These are phyloP conservation scores for Drosophila stalkeri DNA, from an alignment of 2,888 invertebrate species.

Conservation along the genomic window DNA sequence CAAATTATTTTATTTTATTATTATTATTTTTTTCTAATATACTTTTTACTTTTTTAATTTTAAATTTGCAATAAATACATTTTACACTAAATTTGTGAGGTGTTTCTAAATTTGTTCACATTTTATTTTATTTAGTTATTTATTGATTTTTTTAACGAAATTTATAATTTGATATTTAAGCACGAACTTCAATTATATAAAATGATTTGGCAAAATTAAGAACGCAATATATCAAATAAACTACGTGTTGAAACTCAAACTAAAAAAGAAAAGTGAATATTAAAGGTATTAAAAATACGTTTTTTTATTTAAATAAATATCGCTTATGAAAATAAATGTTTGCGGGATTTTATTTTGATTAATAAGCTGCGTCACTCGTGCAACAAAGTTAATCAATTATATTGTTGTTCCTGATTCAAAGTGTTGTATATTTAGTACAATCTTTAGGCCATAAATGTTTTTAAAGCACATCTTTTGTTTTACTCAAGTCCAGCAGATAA, in stretches of 20 bases:
- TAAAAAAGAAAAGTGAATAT: background rate
- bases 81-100: background rate
- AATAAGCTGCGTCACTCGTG: background rate
- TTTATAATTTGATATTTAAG: background rate
- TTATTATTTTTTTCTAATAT: no score
- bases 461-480: slow-evolving; percentile 22
- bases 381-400: slow-evolving; percentile 28
- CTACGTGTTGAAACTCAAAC: background rate
- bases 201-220: background rate
- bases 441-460: background rate
- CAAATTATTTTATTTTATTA: no score
- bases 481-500: slow-evolving; percentile 7
- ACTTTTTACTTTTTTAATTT: no score
- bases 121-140: background rate
- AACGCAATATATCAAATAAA: background rate
- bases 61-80: background rate
- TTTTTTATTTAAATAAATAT: background rate
- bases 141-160: background rate
- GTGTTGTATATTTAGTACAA: background rate
- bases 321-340: background rate
- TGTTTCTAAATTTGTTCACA: background rate
- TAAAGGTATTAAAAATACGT: background rate
- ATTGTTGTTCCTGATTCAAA: slow-evolving; percentile 26
- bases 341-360: background rate
- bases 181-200: slow-evolving; percentile 5